Conservation (phyloP, 2,113 vertebrate genomes). For the Eira barbara region DNA sequence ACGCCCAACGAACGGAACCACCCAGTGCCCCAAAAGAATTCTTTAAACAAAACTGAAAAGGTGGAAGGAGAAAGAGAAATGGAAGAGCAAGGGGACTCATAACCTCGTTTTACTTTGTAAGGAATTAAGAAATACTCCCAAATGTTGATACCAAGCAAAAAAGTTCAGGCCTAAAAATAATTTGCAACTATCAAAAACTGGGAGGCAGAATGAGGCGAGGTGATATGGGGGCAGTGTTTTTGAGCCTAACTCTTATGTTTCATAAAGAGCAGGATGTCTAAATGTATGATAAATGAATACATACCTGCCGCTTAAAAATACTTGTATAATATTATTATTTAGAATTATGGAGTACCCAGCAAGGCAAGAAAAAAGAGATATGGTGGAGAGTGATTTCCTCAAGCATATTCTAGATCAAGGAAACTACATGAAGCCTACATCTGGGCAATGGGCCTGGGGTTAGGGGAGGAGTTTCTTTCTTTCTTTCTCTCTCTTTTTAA, state of each 20-base stretch:
- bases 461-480: background rate
- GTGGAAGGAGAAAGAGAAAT: background rate
- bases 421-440: background rate
- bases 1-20: background rate
- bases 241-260: background rate
- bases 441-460: background rate
- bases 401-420: background rate
- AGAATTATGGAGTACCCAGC: background rate
- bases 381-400: background rate
- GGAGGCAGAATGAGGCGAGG: background rate
- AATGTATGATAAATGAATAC: background rate
- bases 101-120: background rate
- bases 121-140: background rate
- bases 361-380: background rate
- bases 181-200: background rate
- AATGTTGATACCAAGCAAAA: background rate
- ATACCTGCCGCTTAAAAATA: background rate
- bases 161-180: background rate
- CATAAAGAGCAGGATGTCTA: background rate
- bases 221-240: background rate
- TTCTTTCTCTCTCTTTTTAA: background rate
- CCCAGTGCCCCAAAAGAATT: background rate
- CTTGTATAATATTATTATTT: background rate
- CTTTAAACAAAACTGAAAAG: background rate
- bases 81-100: background rate